phyloP scores from a whole-genome alignment of 1,140 invertebrate genomes.

The Tetramorium simillimum region DNA sequence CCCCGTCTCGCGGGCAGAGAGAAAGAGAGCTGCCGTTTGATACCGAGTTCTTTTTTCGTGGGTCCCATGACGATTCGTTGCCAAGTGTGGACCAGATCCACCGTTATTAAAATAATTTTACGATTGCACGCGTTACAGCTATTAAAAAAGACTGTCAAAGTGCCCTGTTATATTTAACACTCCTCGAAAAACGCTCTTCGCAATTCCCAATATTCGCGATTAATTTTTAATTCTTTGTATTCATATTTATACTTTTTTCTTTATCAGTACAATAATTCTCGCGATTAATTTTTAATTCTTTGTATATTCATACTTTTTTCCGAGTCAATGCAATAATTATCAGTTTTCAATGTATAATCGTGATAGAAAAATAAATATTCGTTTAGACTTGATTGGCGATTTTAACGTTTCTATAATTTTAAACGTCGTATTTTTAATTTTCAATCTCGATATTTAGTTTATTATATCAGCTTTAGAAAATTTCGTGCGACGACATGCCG shows the following conservation, averaged over 20 bases:
- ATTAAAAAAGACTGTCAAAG: not conserved
- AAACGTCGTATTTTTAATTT: not conserved
- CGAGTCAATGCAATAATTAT: not conserved
- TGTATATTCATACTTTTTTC: not conserved
- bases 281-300: too few species aligned
- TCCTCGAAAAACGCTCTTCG: not conserved
- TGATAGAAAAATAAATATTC: not conserved
- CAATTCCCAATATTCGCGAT: not conserved
- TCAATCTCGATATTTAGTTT: not conserved
- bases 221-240: too few species aligned
- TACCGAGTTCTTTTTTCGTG: not conserved
- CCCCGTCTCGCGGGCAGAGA: constrained; percentile 54
- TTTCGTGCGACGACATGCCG: not conserved
- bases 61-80: not conserved
- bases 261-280: not conserved
- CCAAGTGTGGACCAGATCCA: constrained; percentile 32
- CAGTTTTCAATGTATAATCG: not conserved
- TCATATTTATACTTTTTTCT: not conserved
- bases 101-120: constrained; percentile 24
- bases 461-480: not conserved
- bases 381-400: not conserved
- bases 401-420: not conserved
- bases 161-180: not conserved
- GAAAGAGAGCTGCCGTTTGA: constrained; percentile 25
- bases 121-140: constrained; percentile 11